These are phyloP conservation scores for Premnoplex brunnescens DNA, from an alignment of 2,797 vertebrate species.

Conservation along the genomic window DNA sequence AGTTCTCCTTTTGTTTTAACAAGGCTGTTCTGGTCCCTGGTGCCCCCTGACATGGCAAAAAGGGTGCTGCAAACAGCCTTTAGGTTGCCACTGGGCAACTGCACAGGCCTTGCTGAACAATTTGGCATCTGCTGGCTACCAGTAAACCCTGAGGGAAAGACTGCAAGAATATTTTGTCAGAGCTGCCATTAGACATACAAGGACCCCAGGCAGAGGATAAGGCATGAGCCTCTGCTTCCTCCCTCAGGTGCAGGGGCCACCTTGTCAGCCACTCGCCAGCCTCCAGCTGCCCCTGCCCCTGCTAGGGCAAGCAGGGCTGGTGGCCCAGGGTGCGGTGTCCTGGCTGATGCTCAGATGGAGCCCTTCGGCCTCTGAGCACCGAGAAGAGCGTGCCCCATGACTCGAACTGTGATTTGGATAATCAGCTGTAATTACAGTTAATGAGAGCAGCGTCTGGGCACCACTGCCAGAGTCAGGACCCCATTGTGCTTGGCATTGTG, in stretches of 20 bases:
- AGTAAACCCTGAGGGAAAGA: background rate
- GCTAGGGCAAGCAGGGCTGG: accelerated
- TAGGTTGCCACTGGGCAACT: background rate
- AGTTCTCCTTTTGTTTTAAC: background rate
- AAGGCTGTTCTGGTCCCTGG: background rate
- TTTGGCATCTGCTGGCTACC: background rate
- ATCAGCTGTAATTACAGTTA: constrained; percentile 29
- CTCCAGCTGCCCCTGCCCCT: background rate
- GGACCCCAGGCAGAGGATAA: background rate
- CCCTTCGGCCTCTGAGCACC: accelerated
- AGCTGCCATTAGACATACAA: background rate
- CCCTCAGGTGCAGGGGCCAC: accelerated
- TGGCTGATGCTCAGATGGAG: background rate
- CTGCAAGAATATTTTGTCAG: background rate
- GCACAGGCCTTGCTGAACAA: background rate
- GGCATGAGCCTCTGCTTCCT: background rate
- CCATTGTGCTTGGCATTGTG: constrained; percentile 8
- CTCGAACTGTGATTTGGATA: constrained; percentile 20
- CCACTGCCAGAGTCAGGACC: constrained; percentile 18
- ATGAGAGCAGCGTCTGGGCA: constrained; percentile 37
- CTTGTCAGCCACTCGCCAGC: background rate
- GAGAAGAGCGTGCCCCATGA: constrained; percentile 31
- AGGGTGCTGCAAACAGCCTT: background rate
- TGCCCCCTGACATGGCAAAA: background rate
- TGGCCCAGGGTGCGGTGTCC: background rate